A percentile compares a stretch with the other conserved stretches of the same genome.
Evolutionary conservation across 1,140 invertebrate species (phyloP).

Genomic region (Hermetia illucens): DNA sequence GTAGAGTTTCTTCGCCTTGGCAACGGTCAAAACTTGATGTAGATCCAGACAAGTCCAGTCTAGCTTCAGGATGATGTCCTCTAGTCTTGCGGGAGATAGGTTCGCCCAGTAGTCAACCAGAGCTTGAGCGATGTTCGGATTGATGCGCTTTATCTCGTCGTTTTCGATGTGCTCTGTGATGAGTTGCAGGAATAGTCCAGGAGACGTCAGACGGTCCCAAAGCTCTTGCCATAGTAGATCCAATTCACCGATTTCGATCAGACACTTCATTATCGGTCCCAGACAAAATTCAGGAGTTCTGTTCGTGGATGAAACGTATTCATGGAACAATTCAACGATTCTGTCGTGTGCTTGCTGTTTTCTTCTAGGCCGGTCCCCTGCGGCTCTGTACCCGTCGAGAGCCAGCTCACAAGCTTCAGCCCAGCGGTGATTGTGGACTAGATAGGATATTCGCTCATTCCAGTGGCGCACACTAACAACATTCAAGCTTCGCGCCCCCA

Average conservation of each 20-base stretch:
- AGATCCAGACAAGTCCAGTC: conserved; percentile 77
- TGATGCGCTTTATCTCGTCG: conserved; percentile 31
- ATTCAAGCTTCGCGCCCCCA: conserved; percentile 72
- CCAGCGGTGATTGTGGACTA: conserved; percentile 51
- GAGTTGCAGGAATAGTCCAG: conserved; percentile 30
- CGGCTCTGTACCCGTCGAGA: conserved; percentile 24
- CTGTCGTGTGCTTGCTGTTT: conserved; percentile 26
- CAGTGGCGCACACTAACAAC: conserved; percentile 67
- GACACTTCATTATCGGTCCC: conserved; percentile 21
- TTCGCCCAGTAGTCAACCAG: conserved; percentile 43
- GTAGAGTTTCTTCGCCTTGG: conserved; percentile 62
- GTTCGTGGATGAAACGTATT: conserved; percentile 22
- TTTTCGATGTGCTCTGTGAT: conserved; percentile 34
- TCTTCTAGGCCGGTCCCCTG: conserved; percentile 19
- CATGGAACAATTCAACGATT: conserved; percentile 23
- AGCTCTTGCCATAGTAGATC: conserved; percentile 33
- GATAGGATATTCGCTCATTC: conserved; percentile 59
- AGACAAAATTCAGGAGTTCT: conserved; percentile 25
- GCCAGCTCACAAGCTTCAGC: conserved; percentile 40
- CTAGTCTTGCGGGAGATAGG: conserved; percentile 43
- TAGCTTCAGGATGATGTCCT: conserved; percentile 67
- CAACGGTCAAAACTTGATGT: conserved; percentile 72
- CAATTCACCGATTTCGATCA: conserved; percentile 23
- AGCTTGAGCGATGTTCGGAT: conserved; percentile 51
- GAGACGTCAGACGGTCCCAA: conserved; percentile 27